These are phyloP conservation scores for Drosophila macrothrix DNA, from an alignment of 2,888 invertebrate genomes.

Conservation along the genomic window DNA sequence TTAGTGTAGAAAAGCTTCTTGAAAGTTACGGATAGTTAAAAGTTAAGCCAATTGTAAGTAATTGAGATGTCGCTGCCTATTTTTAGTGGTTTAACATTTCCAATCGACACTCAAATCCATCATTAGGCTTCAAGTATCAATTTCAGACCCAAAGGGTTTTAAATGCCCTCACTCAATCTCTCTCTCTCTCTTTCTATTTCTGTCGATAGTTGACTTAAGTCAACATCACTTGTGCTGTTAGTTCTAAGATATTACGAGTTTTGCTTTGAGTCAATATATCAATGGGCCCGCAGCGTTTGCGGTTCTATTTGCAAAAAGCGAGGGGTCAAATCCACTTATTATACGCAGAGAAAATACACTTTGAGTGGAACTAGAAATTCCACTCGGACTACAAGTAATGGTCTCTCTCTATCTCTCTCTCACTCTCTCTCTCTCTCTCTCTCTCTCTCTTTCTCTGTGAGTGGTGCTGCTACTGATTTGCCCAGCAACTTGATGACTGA, in stretches of 20 bases:
- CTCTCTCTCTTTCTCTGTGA: background rate
- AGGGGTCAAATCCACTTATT: constrained; percentile 9
- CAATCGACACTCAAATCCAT: constrained; percentile 48
- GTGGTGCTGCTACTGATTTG: constrained; percentile 10
- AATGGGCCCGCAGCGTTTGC: constrained; percentile 24
- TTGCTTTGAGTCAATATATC: constrained; percentile 42
- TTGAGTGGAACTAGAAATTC: constrained; percentile 7
- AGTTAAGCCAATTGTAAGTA: background rate
- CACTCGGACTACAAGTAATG: background rate
- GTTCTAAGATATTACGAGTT: constrained; percentile 27
- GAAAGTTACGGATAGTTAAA: background rate
- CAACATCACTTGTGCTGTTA: constrained; percentile 48
- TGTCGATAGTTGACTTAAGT: constrained; percentile 22
- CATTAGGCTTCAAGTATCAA: constrained; percentile 46
- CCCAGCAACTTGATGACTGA: constrained; percentile 5
- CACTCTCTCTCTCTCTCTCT: background rate
- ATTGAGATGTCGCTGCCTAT: constrained; percentile 6
- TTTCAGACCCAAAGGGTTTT: constrained; percentile 7
- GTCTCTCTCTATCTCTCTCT: background rate
- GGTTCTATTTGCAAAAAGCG: constrained; percentile 25
- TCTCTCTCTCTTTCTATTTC: background rate
- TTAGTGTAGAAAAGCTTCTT: background rate
- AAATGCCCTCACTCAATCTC: background rate
- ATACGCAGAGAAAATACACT: background rate
- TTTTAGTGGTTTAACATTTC: constrained; percentile 25